Conservation (phyloP, 2,888 invertebrate species). For the Lamellibrachia satsuma region DNA sequence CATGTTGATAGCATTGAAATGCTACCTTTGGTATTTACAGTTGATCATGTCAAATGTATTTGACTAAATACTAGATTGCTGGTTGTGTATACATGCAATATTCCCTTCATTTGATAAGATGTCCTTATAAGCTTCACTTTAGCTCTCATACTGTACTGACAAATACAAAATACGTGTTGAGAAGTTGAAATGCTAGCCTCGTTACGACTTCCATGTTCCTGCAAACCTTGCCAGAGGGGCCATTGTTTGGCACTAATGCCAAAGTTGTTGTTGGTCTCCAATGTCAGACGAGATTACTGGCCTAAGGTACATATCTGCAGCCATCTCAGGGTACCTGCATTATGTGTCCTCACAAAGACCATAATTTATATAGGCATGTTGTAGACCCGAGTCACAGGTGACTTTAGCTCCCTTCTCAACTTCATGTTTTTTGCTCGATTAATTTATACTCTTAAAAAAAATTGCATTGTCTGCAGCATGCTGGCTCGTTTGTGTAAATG, state of each 20-base stretch:
- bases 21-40: too few species aligned
- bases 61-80: too few species aligned
- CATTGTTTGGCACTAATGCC: neutral
- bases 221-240: neutral
- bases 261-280: neutral
- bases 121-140: too few species aligned
- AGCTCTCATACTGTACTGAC: neutral
- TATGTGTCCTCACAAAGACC: neutral
- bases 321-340: neutral
- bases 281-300: neutral
- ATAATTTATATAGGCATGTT: neutral
- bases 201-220: neutral
- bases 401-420: neutral
- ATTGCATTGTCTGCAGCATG: too few species aligned
- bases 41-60: too few species aligned
- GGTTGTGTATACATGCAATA: too few species aligned
- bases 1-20: too few species aligned
- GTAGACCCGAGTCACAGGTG: neutral
- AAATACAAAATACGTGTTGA: neutral
- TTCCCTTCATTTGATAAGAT: too few species aligned
- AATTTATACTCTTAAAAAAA: too few species aligned
- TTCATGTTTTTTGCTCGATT: too few species aligned
- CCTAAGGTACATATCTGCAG: neutral
- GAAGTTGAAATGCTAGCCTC: neutral
- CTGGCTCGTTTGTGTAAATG: too few species aligned